Evolutionary conservation across 2,113 vertebrate genomes (phyloP).

Genomic region (Takifugu bimaculatus): DNA sequence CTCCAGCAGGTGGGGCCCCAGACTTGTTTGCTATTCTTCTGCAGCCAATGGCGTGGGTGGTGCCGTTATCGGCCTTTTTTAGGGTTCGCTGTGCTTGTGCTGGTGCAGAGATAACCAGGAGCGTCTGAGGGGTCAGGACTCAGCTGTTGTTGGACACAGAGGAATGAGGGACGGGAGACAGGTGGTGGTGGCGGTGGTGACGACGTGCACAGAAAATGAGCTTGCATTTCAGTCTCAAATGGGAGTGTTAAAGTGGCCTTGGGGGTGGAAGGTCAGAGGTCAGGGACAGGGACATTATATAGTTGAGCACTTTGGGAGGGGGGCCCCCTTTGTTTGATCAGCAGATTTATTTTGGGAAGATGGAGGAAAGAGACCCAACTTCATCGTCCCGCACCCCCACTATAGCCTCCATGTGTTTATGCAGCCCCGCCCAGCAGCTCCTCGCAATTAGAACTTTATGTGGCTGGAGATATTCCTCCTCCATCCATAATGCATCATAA

Average conservation of each 20-base stretch:
- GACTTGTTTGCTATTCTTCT: background rate
- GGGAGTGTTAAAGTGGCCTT: too few relatives aligned
- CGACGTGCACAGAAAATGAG: too few relatives aligned
- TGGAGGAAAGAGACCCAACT: background rate
- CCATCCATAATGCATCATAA: slow-evolving; percentile 46
- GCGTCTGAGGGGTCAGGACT: background rate
- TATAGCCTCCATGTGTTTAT: background rate
- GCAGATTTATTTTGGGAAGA: slow-evolving; percentile 52
- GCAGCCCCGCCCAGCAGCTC: slow-evolving; percentile 13
- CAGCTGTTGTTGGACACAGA: background rate
- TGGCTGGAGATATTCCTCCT: slow-evolving; percentile 7
- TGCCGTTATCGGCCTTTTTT: background rate
- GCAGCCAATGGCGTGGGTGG: background rate
- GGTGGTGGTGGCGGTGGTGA: too few relatives aligned
- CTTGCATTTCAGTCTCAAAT: background rate
- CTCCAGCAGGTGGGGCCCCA: too few relatives aligned
- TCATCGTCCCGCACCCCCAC: too few relatives aligned
- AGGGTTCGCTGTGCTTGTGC: background rate
- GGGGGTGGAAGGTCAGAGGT: background rate
- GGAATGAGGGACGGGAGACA: background rate
- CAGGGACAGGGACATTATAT: slow-evolving; percentile 6
- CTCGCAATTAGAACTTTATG: background rate
- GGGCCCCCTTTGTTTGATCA: slow-evolving; percentile 30
- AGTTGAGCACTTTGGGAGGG: slow-evolving; percentile 21
- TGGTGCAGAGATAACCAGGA: background rate